These are phyloP conservation scores for Amblyjoppa proteus DNA, from an alignment of 2,888 invertebrate species.

Conservation along the genomic window DNA sequence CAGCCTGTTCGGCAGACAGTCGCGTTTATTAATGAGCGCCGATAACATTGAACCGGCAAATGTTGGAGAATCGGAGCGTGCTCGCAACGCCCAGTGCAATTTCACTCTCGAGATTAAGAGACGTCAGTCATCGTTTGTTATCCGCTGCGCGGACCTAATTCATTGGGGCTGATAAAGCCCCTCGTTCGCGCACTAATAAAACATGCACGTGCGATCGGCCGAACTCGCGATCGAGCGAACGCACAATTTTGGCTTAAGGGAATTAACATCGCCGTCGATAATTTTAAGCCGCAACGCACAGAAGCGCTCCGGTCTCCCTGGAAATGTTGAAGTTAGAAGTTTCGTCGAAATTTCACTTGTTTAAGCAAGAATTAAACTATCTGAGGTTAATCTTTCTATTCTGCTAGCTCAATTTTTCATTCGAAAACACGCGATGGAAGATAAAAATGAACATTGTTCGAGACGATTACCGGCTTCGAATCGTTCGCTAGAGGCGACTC, in stretches of 20 bases:
- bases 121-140: conserved; percentile 48
- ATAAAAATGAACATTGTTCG: neutral
- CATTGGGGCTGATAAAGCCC: conserved; percentile 18
- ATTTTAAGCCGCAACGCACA: neutral
- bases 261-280: conserved; percentile 8
- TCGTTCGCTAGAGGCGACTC: neutral
- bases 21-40: conserved; percentile 47
- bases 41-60: conserved; percentile 32
- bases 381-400: neutral
- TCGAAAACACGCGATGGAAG: neutral
- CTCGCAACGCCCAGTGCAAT: neutral
- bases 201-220: conserved; percentile 23
- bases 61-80: neutral
- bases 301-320: neutral
- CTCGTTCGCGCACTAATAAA: conserved; percentile 31
- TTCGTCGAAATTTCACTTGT: neutral
- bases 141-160: conserved; percentile 32
- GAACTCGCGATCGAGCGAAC: conserved; percentile 42
- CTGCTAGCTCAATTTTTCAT: neutral
- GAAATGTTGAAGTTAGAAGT: neutral
- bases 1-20: neutral
- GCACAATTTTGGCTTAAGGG: conserved; percentile 41
- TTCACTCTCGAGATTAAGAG: conserved; percentile 39
- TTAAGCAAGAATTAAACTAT: neutral
- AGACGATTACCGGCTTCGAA: neutral